Base-by-base conservation (phyloP, 1,140 invertebrate species). In the Nautilus pompilius region DNA sequence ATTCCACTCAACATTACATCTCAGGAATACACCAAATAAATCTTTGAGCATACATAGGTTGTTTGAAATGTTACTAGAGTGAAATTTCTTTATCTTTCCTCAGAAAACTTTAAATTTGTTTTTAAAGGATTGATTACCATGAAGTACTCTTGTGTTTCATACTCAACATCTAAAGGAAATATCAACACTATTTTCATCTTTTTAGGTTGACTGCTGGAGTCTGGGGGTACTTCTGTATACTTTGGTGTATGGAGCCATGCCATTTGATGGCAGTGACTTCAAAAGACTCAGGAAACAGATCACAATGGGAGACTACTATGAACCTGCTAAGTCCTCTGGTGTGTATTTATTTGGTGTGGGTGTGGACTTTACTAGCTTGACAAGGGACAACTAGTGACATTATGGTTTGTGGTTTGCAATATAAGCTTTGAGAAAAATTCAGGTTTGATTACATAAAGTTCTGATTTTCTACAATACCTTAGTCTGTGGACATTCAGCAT, bases 201-300 rank as follows among this genome's bases (percentile, higher is more conserved):
- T 90, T 89, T 67, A 85, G 84, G 86, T 88, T 51, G 87, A 88
- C 72, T 96, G 92, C 80, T 99, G 96, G 97, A 98, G 95, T 22
- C 84, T 99, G 54, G 97, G 97, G 59, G 97, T 99, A 41, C 86
- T 99, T 22, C 84, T 99, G 0, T 99, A 99, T 77, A 99, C 97
- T 29, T 85, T 99, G 74, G 96, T 99, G 51, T 99, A 99, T 82
- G 96, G 97, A 73, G 94, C 96, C 67, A 99, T 99, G 97, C 97
- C 97, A 28, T 99, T 99, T 82, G 96, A 99, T 85, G 96, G 96
- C 56, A 95, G 93, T 60, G 98, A 99, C 85, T 99, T 99, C 80
- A 96, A 96, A 80, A 87, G 92, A 73, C 87, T 99, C 70, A 94
- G 98, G 55, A 92, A 93, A 82, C 96, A 99, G 84, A 99, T 99